phyloP scores from a whole-genome alignment of 2,888 invertebrate species.

The Parnassius smintheus region DNA sequence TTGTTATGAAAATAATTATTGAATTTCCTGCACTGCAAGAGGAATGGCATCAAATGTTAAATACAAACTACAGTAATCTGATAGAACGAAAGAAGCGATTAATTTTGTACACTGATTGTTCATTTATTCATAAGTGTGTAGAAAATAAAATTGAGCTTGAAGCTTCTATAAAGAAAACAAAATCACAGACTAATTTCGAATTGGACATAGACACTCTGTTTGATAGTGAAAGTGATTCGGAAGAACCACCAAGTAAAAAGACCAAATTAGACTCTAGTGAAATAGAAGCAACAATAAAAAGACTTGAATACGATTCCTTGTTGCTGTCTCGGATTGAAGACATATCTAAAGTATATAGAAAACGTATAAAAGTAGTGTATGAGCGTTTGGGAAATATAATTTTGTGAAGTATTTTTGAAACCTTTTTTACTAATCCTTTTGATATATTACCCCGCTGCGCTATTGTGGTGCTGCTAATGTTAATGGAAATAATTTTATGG shows the following conservation, averaged over 20 bases:
- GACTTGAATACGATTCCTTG: slow-evolving; percentile 51
- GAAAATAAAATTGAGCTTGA: slow-evolving; percentile 29
- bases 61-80: slow-evolving; percentile 21
- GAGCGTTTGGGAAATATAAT: slow-evolving; percentile 53
- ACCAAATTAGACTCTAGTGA: slow-evolving; percentile 48
- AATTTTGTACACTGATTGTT: slow-evolving; percentile 28
- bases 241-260: slow-evolving; percentile 59
- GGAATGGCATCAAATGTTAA: slow-evolving; percentile 25
- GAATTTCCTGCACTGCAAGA: slow-evolving; percentile 1
- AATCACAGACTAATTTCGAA: slow-evolving; percentile 53
- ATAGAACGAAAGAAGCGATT: slow-evolving; percentile 33
- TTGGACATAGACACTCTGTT: slow-evolving; percentile 58
- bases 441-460: no score
- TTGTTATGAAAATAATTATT: slow-evolving; percentile 4
- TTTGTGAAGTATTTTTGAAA: slow-evolving; percentile 24
- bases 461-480: no score
- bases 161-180: slow-evolving; percentile 25
- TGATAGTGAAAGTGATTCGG: slow-evolving; percentile 44
- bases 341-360: slow-evolving; percentile 44
- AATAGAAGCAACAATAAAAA: slow-evolving; percentile 46
- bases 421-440: not conserved
- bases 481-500: no score
- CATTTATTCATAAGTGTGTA: slow-evolving; percentile 51
- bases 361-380: slow-evolving; percentile 50
- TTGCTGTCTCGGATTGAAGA: slow-evolving; percentile 48